Conservation (phyloP, 2,113 vertebrate species). For the Gallinago undulata region DNA sequence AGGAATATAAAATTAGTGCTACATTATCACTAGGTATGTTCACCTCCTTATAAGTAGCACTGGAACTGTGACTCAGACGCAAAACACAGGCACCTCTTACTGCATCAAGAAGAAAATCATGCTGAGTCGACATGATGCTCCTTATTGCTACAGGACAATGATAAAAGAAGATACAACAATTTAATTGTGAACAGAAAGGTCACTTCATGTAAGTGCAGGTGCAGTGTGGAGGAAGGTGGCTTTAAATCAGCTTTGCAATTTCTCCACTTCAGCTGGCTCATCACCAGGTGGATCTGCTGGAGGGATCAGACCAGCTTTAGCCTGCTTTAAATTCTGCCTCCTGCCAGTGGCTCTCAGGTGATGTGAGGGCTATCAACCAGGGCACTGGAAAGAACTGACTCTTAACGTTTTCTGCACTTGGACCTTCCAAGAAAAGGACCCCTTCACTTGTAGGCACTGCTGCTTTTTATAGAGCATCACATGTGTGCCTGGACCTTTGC, state of each 20-base stretch:
- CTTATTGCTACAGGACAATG: background rate
- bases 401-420: background rate
- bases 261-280: background rate
- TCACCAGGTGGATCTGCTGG: background rate
- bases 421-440: background rate
- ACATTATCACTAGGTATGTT: background rate
- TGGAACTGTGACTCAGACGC: background rate
- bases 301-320: conserved; percentile 21
- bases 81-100: background rate
- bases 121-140: background rate
- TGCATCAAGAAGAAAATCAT: background rate
- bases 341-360: background rate
- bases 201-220: background rate
- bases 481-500: background rate
- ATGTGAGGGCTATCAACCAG: background rate
- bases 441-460: background rate
- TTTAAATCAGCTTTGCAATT: conserved; percentile 13
- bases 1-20: background rate
- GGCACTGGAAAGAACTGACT: background rate
- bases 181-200: background rate
- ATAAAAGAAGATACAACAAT: background rate
- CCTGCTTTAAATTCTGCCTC: background rate
- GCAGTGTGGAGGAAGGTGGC: background rate
- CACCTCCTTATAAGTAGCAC: background rate
- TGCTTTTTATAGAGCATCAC: background rate